phyloP scores from a whole-genome alignment of 2,113 vertebrate species.

The Alethe diademata region DNA sequence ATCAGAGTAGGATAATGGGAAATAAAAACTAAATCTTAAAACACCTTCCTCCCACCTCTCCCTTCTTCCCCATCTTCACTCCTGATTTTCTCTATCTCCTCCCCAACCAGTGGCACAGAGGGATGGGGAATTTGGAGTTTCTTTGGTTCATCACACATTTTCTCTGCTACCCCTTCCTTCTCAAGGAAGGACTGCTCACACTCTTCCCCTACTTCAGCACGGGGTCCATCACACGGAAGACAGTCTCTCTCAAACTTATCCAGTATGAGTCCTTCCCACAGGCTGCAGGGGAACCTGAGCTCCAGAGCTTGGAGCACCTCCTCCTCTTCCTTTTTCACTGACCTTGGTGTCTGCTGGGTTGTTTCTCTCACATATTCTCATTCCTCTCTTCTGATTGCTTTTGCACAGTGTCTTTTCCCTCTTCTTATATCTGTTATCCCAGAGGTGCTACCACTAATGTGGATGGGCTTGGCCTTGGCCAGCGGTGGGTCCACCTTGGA shows the following conservation, averaged over 20 bases:
- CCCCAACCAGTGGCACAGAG: not conserved
- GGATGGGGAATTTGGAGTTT: not conserved
- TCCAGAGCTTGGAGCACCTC: not conserved
- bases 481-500: fast-evolving
- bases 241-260: not conserved
- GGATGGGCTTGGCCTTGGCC: not conserved
- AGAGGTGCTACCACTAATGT: too few species aligned
- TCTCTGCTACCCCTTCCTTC: not conserved
- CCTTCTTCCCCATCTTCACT: not conserved
- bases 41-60: not conserved
- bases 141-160: not conserved
- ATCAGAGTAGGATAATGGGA: not conserved
- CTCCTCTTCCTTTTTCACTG: not conserved
- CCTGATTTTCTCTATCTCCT: not conserved
- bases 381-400: not conserved
- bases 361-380: not conserved
- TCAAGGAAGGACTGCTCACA: not conserved
- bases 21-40: not conserved
- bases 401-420: not conserved
- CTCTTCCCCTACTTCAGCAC: not conserved
- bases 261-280: not conserved
- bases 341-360: not conserved
- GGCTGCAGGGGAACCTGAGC: not conserved
- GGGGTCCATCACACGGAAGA: fast-evolving
- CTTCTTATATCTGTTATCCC: not conserved